Evolutionary conservation across 2,888 invertebrate species (phyloP).

Genomic region (Campoplex capitator): DNA sequence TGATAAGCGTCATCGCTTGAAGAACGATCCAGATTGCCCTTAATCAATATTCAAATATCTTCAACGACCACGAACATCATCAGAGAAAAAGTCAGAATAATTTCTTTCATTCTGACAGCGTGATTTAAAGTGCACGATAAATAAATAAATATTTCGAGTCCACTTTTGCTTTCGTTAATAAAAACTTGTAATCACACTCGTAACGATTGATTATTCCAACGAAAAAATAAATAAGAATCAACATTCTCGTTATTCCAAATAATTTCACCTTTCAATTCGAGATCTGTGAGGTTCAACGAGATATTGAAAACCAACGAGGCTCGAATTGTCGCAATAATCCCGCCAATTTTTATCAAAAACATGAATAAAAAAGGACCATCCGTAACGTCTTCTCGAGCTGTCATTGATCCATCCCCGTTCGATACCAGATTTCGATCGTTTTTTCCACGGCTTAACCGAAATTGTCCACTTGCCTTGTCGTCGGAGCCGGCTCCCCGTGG

Average conservation of each 20-base stretch:
- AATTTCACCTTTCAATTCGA: constrained; percentile 77
- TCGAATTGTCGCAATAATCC: constrained; percentile 75
- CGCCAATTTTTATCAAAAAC: constrained; percentile 68
- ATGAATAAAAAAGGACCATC: constrained; percentile 11
- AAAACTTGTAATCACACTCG: not conserved
- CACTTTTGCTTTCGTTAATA: not conserved
- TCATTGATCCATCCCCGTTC: constrained; percentile 44
- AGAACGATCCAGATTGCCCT: constrained; percentile 73
- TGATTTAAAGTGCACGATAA: not conserved
- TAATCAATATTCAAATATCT: constrained; percentile 8
- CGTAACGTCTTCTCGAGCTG: not conserved
- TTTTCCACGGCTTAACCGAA: constrained; percentile 28
- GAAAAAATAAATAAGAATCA: not conserved
- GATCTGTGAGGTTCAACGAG: constrained; percentile 72
- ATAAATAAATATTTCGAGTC: not conserved
- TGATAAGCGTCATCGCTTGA: constrained; percentile 60
- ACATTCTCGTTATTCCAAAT: not conserved
- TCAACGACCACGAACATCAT: not conserved
- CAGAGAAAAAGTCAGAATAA: not conserved
- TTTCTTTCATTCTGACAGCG: not conserved
- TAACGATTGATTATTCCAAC: not conserved
- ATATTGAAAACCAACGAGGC: constrained; percentile 75
- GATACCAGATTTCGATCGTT: constrained; percentile 8
- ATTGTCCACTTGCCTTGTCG: constrained; percentile 63
- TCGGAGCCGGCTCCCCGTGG: constrained; percentile 7